These are phyloP conservation scores for Hippocampus mohnikei DNA, from an alignment of 2,113 vertebrate genomes.

Conservation along the genomic window DNA sequence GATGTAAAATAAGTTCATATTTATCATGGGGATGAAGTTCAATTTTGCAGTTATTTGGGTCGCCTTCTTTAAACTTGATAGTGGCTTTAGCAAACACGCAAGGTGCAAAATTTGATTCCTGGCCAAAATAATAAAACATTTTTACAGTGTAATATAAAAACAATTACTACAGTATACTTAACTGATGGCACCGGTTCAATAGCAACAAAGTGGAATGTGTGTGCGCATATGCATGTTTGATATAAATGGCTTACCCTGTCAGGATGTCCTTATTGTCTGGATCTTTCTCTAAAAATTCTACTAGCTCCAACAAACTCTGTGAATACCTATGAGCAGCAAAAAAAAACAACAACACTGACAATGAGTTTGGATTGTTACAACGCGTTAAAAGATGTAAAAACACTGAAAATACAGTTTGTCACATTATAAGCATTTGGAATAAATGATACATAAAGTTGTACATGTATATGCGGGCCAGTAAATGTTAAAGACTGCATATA, in stretches of 20 bases:
- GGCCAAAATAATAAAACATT: neutral
- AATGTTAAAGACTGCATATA: neutral
- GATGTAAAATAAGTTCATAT: no score
- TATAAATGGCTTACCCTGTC: slow-evolving; percentile 77
- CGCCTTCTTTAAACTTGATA: no score
- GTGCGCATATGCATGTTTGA: neutral
- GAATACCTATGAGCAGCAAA: slow-evolving; percentile 70
- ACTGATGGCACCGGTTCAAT: neutral
- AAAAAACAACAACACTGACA: slow-evolving; percentile 3
- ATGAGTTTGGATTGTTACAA: neutral
- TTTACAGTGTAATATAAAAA: neutral
- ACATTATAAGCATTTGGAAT: neutral
- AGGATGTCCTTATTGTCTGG: slow-evolving; percentile 84
- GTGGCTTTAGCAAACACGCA: neutral
- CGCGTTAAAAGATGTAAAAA: neutral
- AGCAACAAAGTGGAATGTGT: neutral
- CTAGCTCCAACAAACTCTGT: slow-evolving; percentile 87
- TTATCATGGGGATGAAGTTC: no score
- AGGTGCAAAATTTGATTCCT: neutral
- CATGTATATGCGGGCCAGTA: neutral
- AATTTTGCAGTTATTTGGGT: no score
- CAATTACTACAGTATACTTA: neutral
- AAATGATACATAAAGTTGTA: neutral
- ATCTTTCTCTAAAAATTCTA: slow-evolving; percentile 87
- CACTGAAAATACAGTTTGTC: neutral